Evolutionary conservation across 2,797 vertebrate genomes (phyloP), one percentile per base, ranked within the genome.

Genomic region (Myotis findleyi): DNA sequence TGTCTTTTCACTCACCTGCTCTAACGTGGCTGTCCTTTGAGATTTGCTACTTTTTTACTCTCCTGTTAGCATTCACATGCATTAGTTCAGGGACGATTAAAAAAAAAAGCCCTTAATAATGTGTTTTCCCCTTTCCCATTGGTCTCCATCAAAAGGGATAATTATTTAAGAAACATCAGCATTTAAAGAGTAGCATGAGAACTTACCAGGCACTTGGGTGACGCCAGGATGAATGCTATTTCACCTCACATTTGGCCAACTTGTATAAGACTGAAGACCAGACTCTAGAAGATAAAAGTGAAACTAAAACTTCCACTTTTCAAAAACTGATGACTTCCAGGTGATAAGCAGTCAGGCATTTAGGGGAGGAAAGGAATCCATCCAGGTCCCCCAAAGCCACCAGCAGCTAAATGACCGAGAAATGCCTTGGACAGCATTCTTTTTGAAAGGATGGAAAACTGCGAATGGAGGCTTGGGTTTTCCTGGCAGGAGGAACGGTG

Each of bases 401-500:
- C 16, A 69, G 88, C 93, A 44, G 2, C n/a, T 2, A n/a, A 17
- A 5, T 7, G 11, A 11, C 9, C 27, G 57, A 51, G 33, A 41
- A 51, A 49, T 1, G 12, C 33, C 38, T 36, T 4, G 0, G 9
- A 36, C 55, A 8, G 69, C 25, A 41, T 66, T 55, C 69, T 57
- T 49, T 72, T 27, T 18, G 14, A 89, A 93, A 75, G 92, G 93
- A 91, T 16, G 89, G 84, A 89, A 79, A 93, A 59, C 59, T 11
- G 87, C 93, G 95, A 88, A 71, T 86, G 21, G 33, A 77, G 57
- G 80, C 95, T 47, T 77, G 62, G 53, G 77, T 20, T 41, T 97
- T 95, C 86, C 27, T 80, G 79, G 62, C 89, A 17, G 5, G 5
- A 88, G 86, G 27, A 51, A 85, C 84, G 44, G 62, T 84, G 96